These are phyloP conservation scores for Catotricha subobsoleta DNA, from an alignment of 2,888 invertebrate species.

Conservation along the genomic window DNA sequence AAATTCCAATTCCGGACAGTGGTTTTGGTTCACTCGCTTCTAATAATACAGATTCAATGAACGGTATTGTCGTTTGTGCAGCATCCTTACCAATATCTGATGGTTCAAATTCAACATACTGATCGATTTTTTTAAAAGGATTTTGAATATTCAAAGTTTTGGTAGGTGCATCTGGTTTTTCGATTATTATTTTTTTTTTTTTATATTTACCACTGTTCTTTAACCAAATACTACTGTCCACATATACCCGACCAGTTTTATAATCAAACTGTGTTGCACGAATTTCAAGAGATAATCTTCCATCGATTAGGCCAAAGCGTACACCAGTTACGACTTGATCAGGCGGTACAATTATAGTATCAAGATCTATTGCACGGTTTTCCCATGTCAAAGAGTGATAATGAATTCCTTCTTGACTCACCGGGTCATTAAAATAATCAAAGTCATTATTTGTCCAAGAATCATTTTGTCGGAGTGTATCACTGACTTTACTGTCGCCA, in stretches of 20 bases:
- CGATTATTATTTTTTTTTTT: conserved; percentile 21
- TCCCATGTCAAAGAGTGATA: conserved; percentile 54
- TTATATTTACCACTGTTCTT: conserved; percentile 25
- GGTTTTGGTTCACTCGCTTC: conserved; percentile 29
- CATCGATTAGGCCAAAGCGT: conserved; percentile 49
- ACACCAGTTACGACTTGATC: conserved; percentile 44
- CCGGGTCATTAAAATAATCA: too few species aligned
- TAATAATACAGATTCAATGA: conserved; percentile 35
- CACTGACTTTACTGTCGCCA: conserved; percentile 38
- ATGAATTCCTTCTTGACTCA: conserved; percentile 33
- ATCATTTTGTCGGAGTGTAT: not conserved
- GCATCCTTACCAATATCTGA: conserved; percentile 34
- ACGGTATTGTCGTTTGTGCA: conserved; percentile 38
- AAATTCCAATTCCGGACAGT: conserved; percentile 34
- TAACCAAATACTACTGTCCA: conserved; percentile 35
- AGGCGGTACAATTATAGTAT: conserved; percentile 43
- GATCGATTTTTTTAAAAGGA: conserved; percentile 26
- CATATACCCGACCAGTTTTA: conserved; percentile 28
- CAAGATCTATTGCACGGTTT: conserved; percentile 51
- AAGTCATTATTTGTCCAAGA: not conserved
- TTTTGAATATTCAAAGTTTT: conserved; percentile 14
- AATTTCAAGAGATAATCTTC: conserved; percentile 60
- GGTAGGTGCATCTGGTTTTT: conserved; percentile 26
- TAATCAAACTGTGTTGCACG: conserved; percentile 54
- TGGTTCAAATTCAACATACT: conserved; percentile 33